Conservation (phyloP, 2,797 vertebrate species). For the Arctocebus calabarensis region DNA sequence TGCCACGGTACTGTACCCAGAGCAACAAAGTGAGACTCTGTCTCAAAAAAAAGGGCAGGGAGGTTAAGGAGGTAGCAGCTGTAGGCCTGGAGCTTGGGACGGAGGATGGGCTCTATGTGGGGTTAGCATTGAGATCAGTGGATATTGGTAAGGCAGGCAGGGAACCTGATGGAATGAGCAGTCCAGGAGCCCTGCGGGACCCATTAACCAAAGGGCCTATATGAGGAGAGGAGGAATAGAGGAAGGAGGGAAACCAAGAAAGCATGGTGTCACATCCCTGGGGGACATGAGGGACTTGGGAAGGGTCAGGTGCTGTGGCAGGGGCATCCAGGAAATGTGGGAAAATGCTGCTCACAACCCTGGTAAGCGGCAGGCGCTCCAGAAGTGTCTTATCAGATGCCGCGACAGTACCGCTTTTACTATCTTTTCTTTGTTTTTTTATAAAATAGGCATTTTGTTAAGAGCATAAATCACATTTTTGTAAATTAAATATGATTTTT, state of each 20-base stretch:
- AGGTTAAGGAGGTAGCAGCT: background rate
- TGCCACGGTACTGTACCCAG: too few species aligned
- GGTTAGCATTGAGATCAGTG: accelerated
- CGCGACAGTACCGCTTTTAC: accelerated
- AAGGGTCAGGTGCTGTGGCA: too few species aligned
- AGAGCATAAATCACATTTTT: background rate
- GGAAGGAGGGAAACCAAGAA: background rate
- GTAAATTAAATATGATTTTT: background rate
- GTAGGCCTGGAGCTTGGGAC: background rate
- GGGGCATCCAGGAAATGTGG: background rate
- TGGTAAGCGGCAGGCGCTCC: accelerated
- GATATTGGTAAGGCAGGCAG: accelerated
- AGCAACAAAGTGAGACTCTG: too few species aligned
- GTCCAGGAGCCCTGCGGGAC: background rate
- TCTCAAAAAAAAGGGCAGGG: too few species aligned
- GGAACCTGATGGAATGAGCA: accelerated
- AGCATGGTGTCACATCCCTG: too few species aligned
- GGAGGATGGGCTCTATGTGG: background rate
- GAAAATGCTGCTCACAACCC: accelerated
- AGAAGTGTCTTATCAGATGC: background rate
- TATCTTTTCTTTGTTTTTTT: background rate
- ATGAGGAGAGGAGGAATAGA: background rate
- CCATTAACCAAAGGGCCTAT: background rate
- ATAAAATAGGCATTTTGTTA: background rate
- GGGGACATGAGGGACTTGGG: background rate